phyloP scores from a whole-genome alignment of 2,797 vertebrate genomes.

The Agapornis canus region DNA sequence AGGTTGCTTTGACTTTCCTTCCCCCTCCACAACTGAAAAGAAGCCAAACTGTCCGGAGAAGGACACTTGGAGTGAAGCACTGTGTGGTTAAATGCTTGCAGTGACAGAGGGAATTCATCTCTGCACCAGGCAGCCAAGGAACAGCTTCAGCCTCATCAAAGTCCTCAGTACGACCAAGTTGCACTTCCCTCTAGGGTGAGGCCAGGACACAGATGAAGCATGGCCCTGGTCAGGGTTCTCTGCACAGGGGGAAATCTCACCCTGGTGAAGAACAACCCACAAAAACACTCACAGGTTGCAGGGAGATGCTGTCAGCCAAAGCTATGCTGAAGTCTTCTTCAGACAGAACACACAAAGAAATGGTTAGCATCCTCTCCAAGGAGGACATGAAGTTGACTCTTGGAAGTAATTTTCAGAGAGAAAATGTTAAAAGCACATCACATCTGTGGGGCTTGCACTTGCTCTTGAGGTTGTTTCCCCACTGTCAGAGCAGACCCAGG shows the following conservation, averaged over 20 bases:
- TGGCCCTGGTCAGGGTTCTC: neutral
- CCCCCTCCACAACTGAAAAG: fast-evolving
- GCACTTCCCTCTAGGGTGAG: neutral
- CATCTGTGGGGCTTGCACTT: neutral
- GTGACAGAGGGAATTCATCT: neutral
- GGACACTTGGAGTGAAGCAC: fast-evolving
- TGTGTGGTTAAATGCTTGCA: fast-evolving
- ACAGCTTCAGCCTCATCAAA: neutral
- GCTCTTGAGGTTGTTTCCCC: neutral
- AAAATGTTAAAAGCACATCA: neutral
- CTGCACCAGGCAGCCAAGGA: neutral
- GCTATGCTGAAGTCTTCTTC: neutral
- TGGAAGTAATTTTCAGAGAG: neutral
- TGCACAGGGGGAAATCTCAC: constrained; percentile 46
- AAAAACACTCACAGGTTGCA: neutral
- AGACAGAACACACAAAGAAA: neutral
- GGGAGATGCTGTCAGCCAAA: neutral
- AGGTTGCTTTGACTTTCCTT: neutral
- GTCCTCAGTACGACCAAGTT: neutral
- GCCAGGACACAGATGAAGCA: constrained; percentile 5
- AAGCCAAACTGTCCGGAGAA: neutral
- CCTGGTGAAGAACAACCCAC: neutral
- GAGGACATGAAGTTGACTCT: neutral
- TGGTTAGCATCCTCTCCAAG: neutral
- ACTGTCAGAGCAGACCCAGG: neutral